Conservation (phyloP, 2,113 vertebrate genomes). For the Sus scrofa region T2T-Sscrofa CM000812.6:204694001-204694500, state of each 20-base stretch:
- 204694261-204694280: conserved; percentile 30
- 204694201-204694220: conserved; percentile 15
- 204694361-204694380: neutral
- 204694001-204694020: neutral
- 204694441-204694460: conserved; percentile 39
- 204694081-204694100: neutral
- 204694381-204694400: neutral
- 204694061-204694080: conserved; percentile 36
- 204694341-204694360: too few relatives aligned
- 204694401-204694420: too few relatives aligned
- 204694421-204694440: neutral
- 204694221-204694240: neutral
- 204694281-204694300: neutral
- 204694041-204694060: neutral
- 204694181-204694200: neutral
- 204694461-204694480: conserved; percentile 33
- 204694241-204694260: conserved; percentile 40
- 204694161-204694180: neutral
- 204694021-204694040: neutral
- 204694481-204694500: conserved; percentile 58
- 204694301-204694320: neutral
- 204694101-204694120: neutral
- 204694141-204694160: neutral
- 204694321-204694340: neutral
- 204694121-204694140: neutral